These are phyloP conservation scores for Cecropterus lyciades DNA, from an alignment of 1,140 invertebrate species.

Conservation along the genomic window DNA sequence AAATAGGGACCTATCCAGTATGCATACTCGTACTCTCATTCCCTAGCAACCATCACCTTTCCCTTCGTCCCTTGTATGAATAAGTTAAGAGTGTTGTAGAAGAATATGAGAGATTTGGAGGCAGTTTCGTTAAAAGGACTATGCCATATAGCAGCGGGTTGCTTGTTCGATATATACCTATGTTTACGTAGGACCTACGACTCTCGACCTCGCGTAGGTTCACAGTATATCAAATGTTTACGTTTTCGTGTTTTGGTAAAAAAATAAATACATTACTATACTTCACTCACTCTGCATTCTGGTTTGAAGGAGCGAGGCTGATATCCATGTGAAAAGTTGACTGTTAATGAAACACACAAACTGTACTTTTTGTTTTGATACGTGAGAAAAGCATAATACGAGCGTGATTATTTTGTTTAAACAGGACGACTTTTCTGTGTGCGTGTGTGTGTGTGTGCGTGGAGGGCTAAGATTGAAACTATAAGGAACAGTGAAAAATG, in stretches of 20 bases:
- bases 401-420: too few species aligned
- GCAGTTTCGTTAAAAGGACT: constrained; percentile 54
- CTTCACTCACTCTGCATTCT: too few species aligned
- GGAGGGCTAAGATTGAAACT: too few species aligned
- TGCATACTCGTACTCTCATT: constrained; percentile 12
- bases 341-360: too few species aligned
- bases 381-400: too few species aligned
- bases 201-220: background rate
- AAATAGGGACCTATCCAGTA: constrained; percentile 3
- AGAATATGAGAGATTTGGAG: constrained; percentile 60
- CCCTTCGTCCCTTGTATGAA: constrained; percentile 51
- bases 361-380: too few species aligned
- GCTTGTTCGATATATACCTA: constrained; percentile 29
- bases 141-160: constrained; percentile 38
- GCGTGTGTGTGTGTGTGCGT: too few species aligned
- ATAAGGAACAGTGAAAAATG: too few species aligned
- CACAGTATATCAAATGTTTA: background rate
- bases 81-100: constrained; percentile 59
- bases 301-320: too few species aligned
- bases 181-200: constrained; percentile 15
- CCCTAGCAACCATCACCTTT: constrained; percentile 40
- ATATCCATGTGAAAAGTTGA: too few species aligned
- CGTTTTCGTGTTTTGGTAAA: background rate
- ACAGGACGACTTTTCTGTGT: too few species aligned
- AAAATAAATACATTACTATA: background rate